Evolutionary conservation across 1,140 invertebrate genomes (phyloP).

Genomic region (Ceratina japonica): DNA sequence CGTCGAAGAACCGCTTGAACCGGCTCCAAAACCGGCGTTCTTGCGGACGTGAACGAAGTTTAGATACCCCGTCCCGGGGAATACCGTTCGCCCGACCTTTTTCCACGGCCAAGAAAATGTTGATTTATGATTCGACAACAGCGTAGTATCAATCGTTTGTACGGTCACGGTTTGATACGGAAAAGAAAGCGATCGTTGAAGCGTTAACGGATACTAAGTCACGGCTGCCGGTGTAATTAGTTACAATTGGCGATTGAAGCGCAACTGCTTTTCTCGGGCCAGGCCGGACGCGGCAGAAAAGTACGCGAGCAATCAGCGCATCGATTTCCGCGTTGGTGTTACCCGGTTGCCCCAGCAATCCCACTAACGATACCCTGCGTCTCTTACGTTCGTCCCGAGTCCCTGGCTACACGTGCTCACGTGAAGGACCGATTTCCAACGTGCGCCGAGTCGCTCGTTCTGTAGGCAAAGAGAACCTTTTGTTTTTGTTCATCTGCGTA

Average conservation of each 20-base stretch:
- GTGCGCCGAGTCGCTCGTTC: no score
- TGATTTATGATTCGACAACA: background rate
- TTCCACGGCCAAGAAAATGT: background rate
- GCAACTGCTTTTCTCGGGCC: conserved; percentile 19
- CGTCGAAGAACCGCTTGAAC: background rate
- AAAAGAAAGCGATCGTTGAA: conserved; percentile 40
- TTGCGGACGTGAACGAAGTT: background rate
- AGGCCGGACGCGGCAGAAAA: background rate
- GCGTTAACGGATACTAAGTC: conserved; percentile 37
- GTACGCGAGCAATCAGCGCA: conserved; percentile 3
- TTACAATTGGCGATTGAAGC: conserved; percentile 41
- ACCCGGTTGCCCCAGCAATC: background rate
- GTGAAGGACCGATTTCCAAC: no score
- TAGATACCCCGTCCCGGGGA: background rate
- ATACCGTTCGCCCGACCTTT: background rate
- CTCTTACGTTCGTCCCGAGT: background rate
- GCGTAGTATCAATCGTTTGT: background rate
- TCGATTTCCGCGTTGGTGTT: conserved; percentile 11
- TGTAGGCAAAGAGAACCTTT: background rate
- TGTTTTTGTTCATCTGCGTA: conserved; percentile 36
- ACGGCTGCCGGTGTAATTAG: conserved; percentile 38
- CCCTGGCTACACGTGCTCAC: no score
- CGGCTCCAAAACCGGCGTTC: background rate
- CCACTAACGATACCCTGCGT: background rate
- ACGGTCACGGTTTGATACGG: background rate